Conservation (phyloP, 2,888 invertebrate genomes). For the Apotomis turbidana region DNA sequence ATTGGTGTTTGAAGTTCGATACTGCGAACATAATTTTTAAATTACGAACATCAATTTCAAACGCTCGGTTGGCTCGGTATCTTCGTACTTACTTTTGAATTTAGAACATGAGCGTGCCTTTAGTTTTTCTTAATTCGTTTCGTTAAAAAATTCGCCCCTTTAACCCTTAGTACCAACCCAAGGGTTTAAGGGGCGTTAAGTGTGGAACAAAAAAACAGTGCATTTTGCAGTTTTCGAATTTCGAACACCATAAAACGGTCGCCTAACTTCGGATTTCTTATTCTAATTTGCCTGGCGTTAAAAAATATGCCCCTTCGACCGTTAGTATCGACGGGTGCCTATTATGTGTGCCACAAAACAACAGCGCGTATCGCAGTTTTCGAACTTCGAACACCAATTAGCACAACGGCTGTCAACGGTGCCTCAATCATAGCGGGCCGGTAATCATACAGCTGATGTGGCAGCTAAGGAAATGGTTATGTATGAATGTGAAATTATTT, state of each 20-base stretch:
- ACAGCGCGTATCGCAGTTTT: constrained; percentile 50
- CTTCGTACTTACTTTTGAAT: too few species aligned
- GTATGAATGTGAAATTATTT: too few species aligned
- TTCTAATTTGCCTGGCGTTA: not conserved
- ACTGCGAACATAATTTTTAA: too few species aligned
- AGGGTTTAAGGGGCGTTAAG: too few species aligned
- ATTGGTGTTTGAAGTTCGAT: too few species aligned
- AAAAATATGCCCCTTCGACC: constrained; percentile 5
- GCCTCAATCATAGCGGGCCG: constrained; percentile 55
- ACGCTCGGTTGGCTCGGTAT: too few species aligned
- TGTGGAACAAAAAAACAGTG: constrained; percentile 39
- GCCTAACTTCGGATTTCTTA: too few species aligned
- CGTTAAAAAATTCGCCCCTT: not conserved
- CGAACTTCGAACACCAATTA: constrained; percentile 56
- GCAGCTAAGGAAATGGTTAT: too few species aligned
- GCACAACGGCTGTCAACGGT: constrained; percentile 56
- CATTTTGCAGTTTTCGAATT: constrained; percentile 44
- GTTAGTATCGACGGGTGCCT: constrained; percentile 37
- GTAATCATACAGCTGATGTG: constrained; percentile 7
- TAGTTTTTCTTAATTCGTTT: too few species aligned
- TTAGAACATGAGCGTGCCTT: too few species aligned
- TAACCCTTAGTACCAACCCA: constrained; percentile 35
- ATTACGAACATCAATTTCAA: too few species aligned
- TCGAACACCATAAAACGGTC: too few species aligned
- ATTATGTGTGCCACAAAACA: constrained; percentile 40